Conservation (phyloP, 1,140 invertebrate species). For the Lucilia cuprina region DNA sequence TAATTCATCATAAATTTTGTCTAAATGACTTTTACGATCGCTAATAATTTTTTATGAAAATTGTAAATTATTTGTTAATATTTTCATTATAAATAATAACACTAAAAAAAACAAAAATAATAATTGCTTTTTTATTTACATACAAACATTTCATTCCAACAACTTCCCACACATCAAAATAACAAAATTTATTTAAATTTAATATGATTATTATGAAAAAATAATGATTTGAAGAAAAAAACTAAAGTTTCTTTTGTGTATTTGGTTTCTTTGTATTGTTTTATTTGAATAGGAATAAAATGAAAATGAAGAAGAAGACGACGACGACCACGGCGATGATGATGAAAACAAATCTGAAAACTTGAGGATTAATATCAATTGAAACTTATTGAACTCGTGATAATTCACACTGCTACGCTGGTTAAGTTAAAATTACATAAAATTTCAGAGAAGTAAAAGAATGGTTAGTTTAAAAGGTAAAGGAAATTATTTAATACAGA, state of each 20-base stretch:
- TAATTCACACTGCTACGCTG: background rate
- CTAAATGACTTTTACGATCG: background rate
- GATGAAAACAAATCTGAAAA: conserved; percentile 2
- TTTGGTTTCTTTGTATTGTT: background rate
- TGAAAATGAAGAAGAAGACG: background rate
- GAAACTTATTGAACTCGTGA: conserved; percentile 14
- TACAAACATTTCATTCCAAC: background rate
- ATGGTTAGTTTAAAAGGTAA: background rate
- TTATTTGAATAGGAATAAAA: background rate
- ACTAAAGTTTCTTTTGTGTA: background rate
- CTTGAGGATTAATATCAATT: conserved; percentile 11
- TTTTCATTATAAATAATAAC: background rate
- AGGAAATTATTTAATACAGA: background rate
- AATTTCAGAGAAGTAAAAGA: background rate
- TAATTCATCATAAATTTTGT: background rate
- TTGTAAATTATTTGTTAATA: conserved; percentile 9
- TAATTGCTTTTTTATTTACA: background rate
- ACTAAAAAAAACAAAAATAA: background rate
- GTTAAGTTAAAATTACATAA: background rate
- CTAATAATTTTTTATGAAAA: background rate
- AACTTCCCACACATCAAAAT: background rate
- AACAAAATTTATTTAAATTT: conserved; percentile 10
- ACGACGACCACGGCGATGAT: background rate
- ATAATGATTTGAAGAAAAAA: background rate
- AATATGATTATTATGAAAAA: conserved; percentile 5